Base-by-base conservation (phyloP, 2,113 vertebrate species). In the Silurus meridionalis region DNA sequence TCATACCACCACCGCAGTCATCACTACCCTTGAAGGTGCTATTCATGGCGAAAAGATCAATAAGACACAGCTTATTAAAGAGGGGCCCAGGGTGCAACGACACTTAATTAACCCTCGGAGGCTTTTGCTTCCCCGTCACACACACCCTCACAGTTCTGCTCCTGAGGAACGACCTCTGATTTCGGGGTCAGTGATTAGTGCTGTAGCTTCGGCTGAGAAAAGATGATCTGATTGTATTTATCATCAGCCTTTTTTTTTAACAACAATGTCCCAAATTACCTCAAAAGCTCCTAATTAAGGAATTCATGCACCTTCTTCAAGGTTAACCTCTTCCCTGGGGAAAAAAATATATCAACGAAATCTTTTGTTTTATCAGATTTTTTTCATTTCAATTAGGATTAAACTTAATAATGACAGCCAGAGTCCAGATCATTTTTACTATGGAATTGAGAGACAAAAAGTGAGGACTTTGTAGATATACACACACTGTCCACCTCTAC, bases 21-120 rank as follows among this genome's bases (percentile, higher is more conserved):
- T 37, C 28, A 37, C 28, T 37, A 37, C 28, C 78, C 78, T 77
- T 66, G 66, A 84, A 89, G 83, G 82, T 88, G 87, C 77, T 64
- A 83, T 88, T 85, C 86, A 28, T 61, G 80, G 83, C 87, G 89
- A 85, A 86, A 66, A 82, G 83, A 89, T 91, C 86, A 89, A 90
- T 86, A 90, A 86, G 89, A 89, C 78, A 77, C 83, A 88, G 90
- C 91, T 93, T 90, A 89, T 92, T 93, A 91, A 90, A 87, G 88
- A 14, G 83, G 80, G 85, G 15, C 72, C 72, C 28, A 61, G 86
- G 87, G 63, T 75, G 75, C 88, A 81, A 67, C 90, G 90, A 92
- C 88, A 89, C 91, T 92, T 93, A 93, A 92, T 92, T 89, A 92
- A 90, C 85, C 90, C 90, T 90, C 84, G 67, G 74, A n/a, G 69